Percentiles rank a stretch among this genome's conserved stretches.
Conservation (phyloP, 1,140 invertebrate species). For the Drosophila nikananu region DNA sequence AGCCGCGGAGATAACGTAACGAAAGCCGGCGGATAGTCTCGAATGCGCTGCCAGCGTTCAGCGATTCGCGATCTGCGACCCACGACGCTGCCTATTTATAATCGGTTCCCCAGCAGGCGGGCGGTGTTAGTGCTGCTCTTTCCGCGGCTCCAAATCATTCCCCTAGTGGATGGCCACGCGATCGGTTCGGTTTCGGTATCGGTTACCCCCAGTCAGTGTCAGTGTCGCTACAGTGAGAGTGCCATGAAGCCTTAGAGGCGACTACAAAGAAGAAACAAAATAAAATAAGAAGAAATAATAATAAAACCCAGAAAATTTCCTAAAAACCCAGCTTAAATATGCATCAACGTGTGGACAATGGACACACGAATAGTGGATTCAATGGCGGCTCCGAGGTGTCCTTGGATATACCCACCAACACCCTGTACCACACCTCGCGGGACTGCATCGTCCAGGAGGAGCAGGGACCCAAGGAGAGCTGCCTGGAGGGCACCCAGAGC, state of each 20-base stretch:
- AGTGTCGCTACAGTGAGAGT: conserved; percentile 49
- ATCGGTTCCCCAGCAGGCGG: conserved; percentile 70
- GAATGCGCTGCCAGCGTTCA: conserved; percentile 56
- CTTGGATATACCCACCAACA: conserved; percentile 78
- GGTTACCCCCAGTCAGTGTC: conserved; percentile 19
- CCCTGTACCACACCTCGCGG: conserved; percentile 70
- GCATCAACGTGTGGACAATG: conserved; percentile 54
- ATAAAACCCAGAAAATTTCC: background rate
- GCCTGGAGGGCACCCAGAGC: conserved; percentile 46
- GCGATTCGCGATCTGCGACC: conserved; percentile 45
- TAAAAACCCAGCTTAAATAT: background rate
- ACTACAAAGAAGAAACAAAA: conserved; percentile 1
- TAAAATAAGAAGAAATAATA: background rate
- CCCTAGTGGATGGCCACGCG: conserved; percentile 61
- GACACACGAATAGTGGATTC: conserved; percentile 66
- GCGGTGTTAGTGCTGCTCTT: conserved; percentile 55
- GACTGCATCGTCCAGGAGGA: conserved; percentile 79
- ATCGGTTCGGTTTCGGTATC: conserved; percentile 32
- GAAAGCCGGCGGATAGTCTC: conserved; percentile 77
- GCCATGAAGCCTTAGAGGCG: conserved; percentile 67
- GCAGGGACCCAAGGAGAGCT: conserved; percentile 28
- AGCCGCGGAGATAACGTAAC: conserved; percentile 41
- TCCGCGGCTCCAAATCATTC: conserved; percentile 62
- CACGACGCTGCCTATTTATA: conserved; percentile 68
- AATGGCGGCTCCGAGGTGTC: conserved; percentile 71